A percentile compares a stretch with the other conserved stretches of the same genome.
These are phyloP conservation scores for Ceratina australensis DNA, from an alignment of 1,140 invertebrate species.

Conservation along the genomic window DNA sequence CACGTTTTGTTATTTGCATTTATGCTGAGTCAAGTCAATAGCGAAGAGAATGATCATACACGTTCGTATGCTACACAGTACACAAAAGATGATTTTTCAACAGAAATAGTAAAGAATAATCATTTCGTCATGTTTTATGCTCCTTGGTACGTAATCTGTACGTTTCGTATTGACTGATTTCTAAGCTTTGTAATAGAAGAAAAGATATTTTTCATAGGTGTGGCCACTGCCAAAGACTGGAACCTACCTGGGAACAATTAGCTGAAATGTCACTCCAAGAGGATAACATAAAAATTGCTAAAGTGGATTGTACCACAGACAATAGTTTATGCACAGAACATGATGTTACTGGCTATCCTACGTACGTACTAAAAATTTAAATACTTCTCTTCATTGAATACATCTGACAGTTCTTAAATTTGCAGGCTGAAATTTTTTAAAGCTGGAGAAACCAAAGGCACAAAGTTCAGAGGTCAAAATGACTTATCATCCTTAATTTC, in stretches of 20 bases:
- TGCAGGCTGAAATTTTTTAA: constrained; percentile 87
- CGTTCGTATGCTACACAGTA: constrained; percentile 38
- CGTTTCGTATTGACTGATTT: too few species aligned
- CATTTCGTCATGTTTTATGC: constrained; percentile 90
- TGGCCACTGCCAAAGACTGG: constrained; percentile 84
- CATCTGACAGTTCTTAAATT: constrained; percentile 27
- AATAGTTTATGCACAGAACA: constrained; percentile 85
- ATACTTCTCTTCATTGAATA: constrained; percentile 6
- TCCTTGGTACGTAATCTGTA: constrained; percentile 83
- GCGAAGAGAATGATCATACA: constrained; percentile 32
- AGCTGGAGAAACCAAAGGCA: constrained; percentile 81
- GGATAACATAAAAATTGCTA: constrained; percentile 84
- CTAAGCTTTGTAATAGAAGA: too few species aligned
- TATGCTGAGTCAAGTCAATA: constrained; percentile 52
- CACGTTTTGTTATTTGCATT: constrained; percentile 48
- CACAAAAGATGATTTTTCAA: constrained; percentile 53
- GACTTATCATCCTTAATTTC: constrained; percentile 86
- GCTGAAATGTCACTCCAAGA: constrained; percentile 85
- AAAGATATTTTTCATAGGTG: constrained; percentile 80
- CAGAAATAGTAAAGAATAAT: constrained; percentile 82
- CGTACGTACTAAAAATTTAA: constrained; percentile 71
- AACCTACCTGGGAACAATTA: constrained; percentile 86
- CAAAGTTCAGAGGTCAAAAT: constrained; percentile 85
- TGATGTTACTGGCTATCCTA: constrained; percentile 87
- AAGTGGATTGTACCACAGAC: constrained; percentile 89